A percentile compares a stretch with the other conserved stretches of the same genome.
Conservation (phyloP, 2,113 vertebrate genomes). For the Glaucidium brasilianum region DNA sequence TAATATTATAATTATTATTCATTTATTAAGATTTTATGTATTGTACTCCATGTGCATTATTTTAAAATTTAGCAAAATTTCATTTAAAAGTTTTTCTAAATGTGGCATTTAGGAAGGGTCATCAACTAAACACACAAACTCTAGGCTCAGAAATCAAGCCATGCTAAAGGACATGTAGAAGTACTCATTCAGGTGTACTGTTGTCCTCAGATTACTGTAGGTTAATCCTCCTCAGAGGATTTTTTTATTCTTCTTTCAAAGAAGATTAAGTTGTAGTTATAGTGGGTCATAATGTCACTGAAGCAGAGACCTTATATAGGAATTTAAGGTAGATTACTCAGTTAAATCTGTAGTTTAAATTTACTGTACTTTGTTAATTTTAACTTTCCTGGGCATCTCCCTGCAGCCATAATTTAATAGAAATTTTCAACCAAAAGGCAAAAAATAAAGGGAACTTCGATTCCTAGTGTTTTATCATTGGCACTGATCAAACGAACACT, state of each 20-base stretch:
- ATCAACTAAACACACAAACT: neutral
- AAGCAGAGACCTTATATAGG: neutral
- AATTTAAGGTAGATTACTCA: neutral
- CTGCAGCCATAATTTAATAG: neutral
- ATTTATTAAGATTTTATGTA: neutral
- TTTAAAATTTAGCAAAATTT: neutral
- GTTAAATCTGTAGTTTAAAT: neutral
- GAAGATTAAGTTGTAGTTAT: neutral
- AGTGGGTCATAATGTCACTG: neutral
- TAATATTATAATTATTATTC: neutral
- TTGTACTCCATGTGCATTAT: neutral
- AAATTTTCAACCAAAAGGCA: neutral
- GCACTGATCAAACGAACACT: neutral
- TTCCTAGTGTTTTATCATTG: neutral
- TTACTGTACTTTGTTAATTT: neutral
- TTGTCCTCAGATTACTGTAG: neutral
- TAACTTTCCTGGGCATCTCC: neutral
- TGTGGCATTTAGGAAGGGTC: neutral
- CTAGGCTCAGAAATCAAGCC: neutral
- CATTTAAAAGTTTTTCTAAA: neutral
- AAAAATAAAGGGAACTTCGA: neutral
- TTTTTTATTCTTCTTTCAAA: neutral
- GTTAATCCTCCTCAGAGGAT: neutral
- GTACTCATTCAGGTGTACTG: neutral
- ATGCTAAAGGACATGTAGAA: accelerated